Percentiles rank a stretch among this genome's conserved stretches.
These are phyloP conservation scores for Spinus olivaceus DNA, from an alignment of 2,797 vertebrate species.

Conservation along the genomic window DNA sequence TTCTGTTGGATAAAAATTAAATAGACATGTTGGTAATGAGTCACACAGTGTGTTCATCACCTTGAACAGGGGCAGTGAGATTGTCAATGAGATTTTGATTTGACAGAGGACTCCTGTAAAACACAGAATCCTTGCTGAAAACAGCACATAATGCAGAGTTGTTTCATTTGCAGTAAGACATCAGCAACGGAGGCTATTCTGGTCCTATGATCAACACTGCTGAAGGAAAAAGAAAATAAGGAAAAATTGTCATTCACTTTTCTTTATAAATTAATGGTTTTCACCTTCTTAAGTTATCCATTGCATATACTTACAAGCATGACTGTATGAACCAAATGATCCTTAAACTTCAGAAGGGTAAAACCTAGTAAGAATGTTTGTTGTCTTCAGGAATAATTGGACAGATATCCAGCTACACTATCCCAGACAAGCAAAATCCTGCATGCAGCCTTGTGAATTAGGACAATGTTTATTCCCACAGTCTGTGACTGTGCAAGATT, in stretches of 20 bases:
- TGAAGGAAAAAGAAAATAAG: neutral
- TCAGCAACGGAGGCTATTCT: neutral
- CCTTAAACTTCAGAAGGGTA: neutral
- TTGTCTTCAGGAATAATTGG: neutral
- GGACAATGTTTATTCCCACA: neutral
- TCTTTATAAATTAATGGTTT: neutral
- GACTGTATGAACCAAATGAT: neutral
- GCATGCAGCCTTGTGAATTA: rapidly evolving
- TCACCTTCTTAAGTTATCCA: neutral
- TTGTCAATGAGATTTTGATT: neutral
- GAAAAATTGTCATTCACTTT: neutral
- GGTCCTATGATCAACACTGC: neutral
- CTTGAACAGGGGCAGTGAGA: neutral
- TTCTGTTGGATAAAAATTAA: neutral
- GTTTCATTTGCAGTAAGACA: neutral
- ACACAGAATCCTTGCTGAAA: neutral
- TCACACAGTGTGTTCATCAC: neutral
- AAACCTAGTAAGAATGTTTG: neutral
- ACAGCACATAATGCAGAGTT: neutral
- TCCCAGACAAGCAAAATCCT: neutral
- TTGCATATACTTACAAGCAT: neutral
- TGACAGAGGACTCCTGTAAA: neutral
- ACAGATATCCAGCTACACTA: neutral
- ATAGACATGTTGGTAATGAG: neutral
- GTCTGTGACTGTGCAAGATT: neutral